These are phyloP conservation scores for Pomacea maculata DNA, from an alignment of 1,140 invertebrate species.

Conservation along the genomic window DNA sequence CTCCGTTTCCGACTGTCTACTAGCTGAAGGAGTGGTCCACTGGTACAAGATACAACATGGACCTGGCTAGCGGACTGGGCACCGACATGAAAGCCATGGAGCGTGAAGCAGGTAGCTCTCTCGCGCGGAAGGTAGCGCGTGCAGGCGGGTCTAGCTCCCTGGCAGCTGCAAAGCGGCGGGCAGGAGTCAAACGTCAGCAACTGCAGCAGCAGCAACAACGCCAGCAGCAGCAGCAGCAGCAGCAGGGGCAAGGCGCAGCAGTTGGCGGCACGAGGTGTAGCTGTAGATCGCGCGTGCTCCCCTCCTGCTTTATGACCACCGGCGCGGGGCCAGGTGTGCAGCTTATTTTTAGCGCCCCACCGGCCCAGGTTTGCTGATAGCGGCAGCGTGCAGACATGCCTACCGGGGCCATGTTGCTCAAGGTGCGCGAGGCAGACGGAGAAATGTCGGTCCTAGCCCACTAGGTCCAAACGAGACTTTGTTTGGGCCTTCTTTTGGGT, in stretches of 20 bases:
- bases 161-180: conserved; percentile 5
- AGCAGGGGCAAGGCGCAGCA: neutral
- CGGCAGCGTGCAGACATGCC: conserved; percentile 7
- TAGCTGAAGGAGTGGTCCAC: too few species aligned
- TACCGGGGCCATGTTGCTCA: too few species aligned
- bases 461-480: too few species aligned
- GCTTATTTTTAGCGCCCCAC: conserved; percentile 6
- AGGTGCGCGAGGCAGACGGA: too few species aligned
- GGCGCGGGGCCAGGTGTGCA: conserved; percentile 3
- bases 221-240: neutral
- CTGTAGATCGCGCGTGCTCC: neutral
- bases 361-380: conserved; percentile 6
- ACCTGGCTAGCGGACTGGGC: too few species aligned
- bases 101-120: neutral
- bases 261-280: neutral
- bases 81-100: neutral
- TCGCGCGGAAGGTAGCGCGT: neutral
- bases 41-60: too few species aligned
- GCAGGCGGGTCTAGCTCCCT: neutral
- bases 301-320: conserved; percentile 3
- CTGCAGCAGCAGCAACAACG: neutral
- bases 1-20: neutral
- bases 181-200: conserved; percentile 1
- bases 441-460: too few species aligned
- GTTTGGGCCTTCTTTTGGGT: too few species aligned